These are phyloP conservation scores for Graphium colonna DNA, from an alignment of 2,888 invertebrate species.

Conservation along the genomic window DNA sequence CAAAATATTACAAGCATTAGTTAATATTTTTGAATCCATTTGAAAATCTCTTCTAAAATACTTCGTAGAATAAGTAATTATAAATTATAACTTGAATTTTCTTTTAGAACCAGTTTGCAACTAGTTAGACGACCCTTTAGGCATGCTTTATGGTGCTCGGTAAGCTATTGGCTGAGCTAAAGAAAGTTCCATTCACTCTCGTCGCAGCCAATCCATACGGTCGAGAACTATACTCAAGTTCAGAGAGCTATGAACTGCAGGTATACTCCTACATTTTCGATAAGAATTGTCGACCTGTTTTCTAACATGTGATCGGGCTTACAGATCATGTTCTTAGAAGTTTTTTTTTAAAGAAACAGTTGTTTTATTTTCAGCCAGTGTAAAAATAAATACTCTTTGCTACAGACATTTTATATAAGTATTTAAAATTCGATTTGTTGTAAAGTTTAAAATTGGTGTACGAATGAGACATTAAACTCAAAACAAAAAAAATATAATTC, in stretches of 20 bases:
- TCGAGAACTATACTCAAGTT: slow-evolving; percentile 14
- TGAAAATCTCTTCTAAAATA: too few species aligned
- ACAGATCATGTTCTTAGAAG: too few species aligned
- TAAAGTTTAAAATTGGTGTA: too few species aligned
- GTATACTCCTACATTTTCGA: background rate
- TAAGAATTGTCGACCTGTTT: background rate
- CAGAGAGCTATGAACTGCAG: background rate
- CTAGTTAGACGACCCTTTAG: slow-evolving; percentile 23
- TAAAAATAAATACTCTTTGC: too few species aligned
- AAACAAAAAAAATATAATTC: too few species aligned
- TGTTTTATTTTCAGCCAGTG: too few species aligned
- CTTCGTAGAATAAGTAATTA: background rate
- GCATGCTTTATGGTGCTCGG: slow-evolving; percentile 16
- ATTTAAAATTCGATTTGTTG: too few species aligned
- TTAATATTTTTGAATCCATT: too few species aligned
- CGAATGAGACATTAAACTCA: too few species aligned
- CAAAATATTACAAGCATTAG: too few species aligned
- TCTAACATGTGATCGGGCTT: background rate
- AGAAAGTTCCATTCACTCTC: slow-evolving; percentile 24
- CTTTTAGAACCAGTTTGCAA: slow-evolving; percentile 13
- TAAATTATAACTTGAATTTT: slow-evolving; percentile 4
- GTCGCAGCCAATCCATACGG: slow-evolving; percentile 12
- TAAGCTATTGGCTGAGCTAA: slow-evolving; percentile 13
- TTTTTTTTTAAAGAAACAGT: background rate
- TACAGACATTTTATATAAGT: too few species aligned